Conservation (phyloP, 2,888 invertebrate genomes). For the Agrilus cyanescens region DNA sequence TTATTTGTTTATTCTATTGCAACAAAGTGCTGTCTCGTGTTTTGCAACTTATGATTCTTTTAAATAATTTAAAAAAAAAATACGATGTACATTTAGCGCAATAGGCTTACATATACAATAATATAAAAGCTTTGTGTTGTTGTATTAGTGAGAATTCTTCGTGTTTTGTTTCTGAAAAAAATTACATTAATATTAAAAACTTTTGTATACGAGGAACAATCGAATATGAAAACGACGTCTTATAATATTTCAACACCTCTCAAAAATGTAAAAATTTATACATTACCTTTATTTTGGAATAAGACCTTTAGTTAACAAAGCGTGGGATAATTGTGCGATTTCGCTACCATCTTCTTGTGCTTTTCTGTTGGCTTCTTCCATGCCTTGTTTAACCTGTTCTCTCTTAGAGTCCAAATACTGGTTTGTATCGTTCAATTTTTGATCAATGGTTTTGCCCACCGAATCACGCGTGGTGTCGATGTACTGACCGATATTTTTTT, state of each 20-base stretch:
- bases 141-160: background rate
- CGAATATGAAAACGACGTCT: no score
- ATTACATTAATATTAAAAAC: no score
- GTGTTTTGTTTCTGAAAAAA: background rate
- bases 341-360: constrained; percentile 15
- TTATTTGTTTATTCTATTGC: no score
- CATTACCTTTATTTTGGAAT: constrained; percentile 8
- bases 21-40: no score
- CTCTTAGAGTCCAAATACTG: constrained; percentile 17
- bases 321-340: constrained; percentile 13
- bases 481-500: constrained; percentile 12
- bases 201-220: no score
- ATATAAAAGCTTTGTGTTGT: background rate
- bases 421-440: constrained; percentile 14
- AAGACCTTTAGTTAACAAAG: constrained; percentile 15
- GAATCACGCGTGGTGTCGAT: constrained; percentile 25
- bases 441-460: constrained; percentile 8
- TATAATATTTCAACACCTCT: background rate
- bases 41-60: no score
- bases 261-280: constrained; percentile 5
- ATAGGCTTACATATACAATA: no score
- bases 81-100: no score
- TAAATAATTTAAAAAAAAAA: no score
- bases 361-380: constrained; percentile 17
- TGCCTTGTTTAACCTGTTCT: constrained; percentile 17